These are phyloP conservation scores for Ctenochaetus hawaiiensis DNA, from an alignment of 2,797 vertebrate genomes.

Conservation along the genomic window DNA sequence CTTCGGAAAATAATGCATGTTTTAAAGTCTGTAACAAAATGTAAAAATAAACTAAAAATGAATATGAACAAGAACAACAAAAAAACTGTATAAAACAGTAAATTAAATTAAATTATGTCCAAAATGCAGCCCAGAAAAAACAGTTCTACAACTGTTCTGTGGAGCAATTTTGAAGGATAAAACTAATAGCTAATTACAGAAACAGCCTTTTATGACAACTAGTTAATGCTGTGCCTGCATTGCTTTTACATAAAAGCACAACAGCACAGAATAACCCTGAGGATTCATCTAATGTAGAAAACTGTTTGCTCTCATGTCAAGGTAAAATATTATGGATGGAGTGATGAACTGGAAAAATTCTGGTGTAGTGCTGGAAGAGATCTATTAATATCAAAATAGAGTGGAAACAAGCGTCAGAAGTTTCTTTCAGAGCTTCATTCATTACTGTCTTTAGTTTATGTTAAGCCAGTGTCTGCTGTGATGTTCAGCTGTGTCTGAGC, in stretches of 20 bases:
- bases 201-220: background rate
- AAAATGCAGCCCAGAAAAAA: too few relatives aligned
- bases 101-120: too few relatives aligned
- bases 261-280: background rate
- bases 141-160: background rate
- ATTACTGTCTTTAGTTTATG: background rate
- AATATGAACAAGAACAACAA: background rate
- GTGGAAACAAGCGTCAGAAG: background rate
- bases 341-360: background rate
- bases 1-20: background rate
- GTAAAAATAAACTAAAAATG: background rate
- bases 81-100: too few relatives aligned
- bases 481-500: slow-evolving; percentile 28
- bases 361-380: background rate
- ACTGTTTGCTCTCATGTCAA: too few relatives aligned
- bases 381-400: background rate
- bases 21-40: background rate
- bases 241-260: background rate
- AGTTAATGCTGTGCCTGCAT: background rate
- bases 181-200: background rate
- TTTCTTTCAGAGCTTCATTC: background rate
- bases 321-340: background rate
- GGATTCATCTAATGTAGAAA: background rate
- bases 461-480: background rate
- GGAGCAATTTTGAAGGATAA: background rate